Evolutionary conservation across 2,797 vertebrate genomes (phyloP), one percentile per base, ranked within the genome.

Genomic region (Denticeps clupeoides): DNA sequence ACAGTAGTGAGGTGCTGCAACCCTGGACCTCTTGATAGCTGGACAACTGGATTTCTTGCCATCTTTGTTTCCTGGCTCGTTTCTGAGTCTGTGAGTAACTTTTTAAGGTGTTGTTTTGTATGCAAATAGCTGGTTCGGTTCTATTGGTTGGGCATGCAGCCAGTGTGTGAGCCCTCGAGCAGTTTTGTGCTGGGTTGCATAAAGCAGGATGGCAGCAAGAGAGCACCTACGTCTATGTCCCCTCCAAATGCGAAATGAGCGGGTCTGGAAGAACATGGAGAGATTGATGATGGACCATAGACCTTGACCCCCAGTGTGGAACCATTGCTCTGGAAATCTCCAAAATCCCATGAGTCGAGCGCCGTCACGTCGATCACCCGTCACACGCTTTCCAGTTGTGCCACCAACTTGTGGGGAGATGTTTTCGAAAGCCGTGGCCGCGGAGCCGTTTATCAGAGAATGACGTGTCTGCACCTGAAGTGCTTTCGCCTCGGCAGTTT

Each of bases 171-270:
- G 54, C 68, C 71, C 65, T 55, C 44, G 1, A 69, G 61, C 63
- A 62, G 43, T 63, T 64, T 59, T 57, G 15, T 69, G 45, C 51
- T 61, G 54, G 60, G 63, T 56, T 57, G 63, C 47, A 67, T 56
- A 59, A 72, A 64, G 51, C 61, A 21, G 68, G 62, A 66, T 60
- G n/a, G n/a, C 56, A 15, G 66, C 42, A 60, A 67, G 62, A 63
- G 65, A 40, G 62, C 64, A 13, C 38, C 35, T 21, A 18, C 18
- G 9, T 21, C 35, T 38, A 5, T 38, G 16, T 10, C 8, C 35
- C 15, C 32, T 35, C 24, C 4, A 11, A 13, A 2, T 35, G 51
- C 51, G 18, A 11, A 12, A 15, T 54, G 35, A 38, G 42, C 19
- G 26, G 46, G 46, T 47, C 52, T 59, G 53, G 55, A 54, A 54